Evolutionary conservation across 2,888 invertebrate species (phyloP).

Genomic region (Eledona agricola): DNA sequence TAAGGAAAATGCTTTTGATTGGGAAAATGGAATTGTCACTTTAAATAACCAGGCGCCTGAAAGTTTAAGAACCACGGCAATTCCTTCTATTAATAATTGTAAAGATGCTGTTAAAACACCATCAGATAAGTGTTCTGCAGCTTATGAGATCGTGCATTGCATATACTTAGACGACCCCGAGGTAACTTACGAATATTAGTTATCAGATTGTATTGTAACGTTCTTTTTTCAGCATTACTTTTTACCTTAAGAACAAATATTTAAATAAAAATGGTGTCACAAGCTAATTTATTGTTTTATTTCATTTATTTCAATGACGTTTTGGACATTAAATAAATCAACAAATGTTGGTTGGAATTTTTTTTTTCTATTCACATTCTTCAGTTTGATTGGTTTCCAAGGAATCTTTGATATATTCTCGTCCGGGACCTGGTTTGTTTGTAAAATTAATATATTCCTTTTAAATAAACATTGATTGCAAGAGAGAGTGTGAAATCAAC

Average conservation of each 20-base stretch:
- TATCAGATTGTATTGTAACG: background rate
- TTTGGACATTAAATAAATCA: too few relatives aligned
- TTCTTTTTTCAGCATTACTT: conserved; percentile 18
- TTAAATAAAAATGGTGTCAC: conserved; percentile 14
- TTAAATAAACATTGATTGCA: too few relatives aligned
- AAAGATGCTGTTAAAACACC: conserved; percentile 59
- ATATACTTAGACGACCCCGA: conserved; percentile 65
- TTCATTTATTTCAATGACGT: too few relatives aligned
- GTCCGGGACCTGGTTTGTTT: too few relatives aligned
- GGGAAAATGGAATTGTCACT: conserved; percentile 65
- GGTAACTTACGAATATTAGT: conserved; percentile 37
- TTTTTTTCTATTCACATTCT: too few relatives aligned
- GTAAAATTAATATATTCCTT: too few relatives aligned
- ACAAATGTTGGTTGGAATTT: too few relatives aligned
- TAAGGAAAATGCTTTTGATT: conserved; percentile 58
- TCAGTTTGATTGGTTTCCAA: too few relatives aligned
- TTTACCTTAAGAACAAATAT: conserved; percentile 4
- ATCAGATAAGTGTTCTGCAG: conserved; percentile 65
- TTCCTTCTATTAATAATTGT: conserved; percentile 64
- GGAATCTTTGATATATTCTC: too few relatives aligned
- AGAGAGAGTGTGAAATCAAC: too few relatives aligned
- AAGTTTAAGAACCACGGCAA: conserved; percentile 62
- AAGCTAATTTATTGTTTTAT: too few relatives aligned
- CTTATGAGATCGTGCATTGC: conserved; percentile 65
- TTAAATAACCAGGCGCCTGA: conserved; percentile 61